Evolutionary conservation across 2,113 vertebrate species (phyloP), one percentile per base, ranked within the genome.

Genomic region (Amphiprion ocellaris): DNA sequence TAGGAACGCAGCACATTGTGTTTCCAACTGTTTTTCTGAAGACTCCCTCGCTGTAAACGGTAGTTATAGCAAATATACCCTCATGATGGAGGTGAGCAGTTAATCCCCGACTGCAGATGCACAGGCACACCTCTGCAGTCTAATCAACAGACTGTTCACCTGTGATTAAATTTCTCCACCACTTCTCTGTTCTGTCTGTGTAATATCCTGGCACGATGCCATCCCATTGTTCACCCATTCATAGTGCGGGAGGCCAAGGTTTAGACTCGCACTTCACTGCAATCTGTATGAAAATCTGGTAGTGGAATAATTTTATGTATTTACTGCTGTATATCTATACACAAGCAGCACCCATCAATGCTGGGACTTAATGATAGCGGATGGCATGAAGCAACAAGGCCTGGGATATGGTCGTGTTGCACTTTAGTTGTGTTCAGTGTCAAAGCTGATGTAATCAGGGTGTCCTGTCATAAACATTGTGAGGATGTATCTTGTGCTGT

Each of bases 21-120:
- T 78, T 75, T 79, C 80, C 41, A 24, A 59, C 41, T 28, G 55
- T 82, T 82, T 62, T 69, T 55, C 74, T 60, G 60, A 84, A 79
- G 76, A 69, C 39, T 75, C 39, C 58, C 53, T 67, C 17, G 58
- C 83, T 87, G 65, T 73, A 80, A 85, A 75, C 24, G 24, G 56
- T 73, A 72, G 68, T 83, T 85, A 58, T 12, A 77, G 80, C 74
- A 77, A 78, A 75, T 69, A 80, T 68, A 69, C 59, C 52, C 49
- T 65, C 39, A 47, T 85, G 80, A 82, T 83, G 82, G 77, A 55
- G 74, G 59, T 78, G 70, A 87, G 79, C 77, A 10, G 71, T 82
- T 88, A 89, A 87, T 89, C 86, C 84, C 60, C 10, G 14, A 37
- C 68, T 77, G 75, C 74, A 69, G 83, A 88, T 17, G 68, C 74